A percentile compares a stretch with the other conserved stretches of the same genome.
phyloP scores from a whole-genome alignment of 2,113 vertebrate species.

The Ceyx cyanopectus region DNA sequence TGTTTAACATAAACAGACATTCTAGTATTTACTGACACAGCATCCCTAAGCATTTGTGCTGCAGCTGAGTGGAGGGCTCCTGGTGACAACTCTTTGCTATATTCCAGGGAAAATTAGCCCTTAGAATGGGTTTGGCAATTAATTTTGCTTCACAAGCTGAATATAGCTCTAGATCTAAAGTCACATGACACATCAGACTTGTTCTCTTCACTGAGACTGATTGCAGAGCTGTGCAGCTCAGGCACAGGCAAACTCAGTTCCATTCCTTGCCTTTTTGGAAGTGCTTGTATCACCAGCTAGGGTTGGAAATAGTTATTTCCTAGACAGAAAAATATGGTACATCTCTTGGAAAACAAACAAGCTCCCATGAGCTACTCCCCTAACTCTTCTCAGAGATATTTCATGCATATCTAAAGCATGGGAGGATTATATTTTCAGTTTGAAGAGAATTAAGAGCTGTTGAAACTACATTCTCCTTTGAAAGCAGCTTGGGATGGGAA shows the following conservation, averaged over 20 bases:
- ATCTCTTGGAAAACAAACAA: background rate
- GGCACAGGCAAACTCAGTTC: background rate
- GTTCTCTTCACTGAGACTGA: background rate
- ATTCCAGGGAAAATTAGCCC: background rate
- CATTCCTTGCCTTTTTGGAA: background rate
- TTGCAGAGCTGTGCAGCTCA: background rate
- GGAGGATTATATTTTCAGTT: background rate
- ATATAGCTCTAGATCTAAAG: background rate
- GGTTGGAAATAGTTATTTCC: background rate
- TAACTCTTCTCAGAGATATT: background rate
- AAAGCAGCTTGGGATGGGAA: background rate
- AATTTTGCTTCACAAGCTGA: background rate
- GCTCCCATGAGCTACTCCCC: rapidly evolving
- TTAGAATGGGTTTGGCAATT: background rate
- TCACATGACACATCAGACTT: background rate
- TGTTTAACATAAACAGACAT: background rate
- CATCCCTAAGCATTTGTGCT: background rate
- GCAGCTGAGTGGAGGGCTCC: background rate
- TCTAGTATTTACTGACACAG: background rate
- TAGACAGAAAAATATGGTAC: background rate
- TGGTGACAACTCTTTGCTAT: background rate
- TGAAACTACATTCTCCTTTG: background rate
- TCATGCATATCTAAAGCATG: background rate
- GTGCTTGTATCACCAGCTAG: background rate
- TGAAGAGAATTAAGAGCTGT: background rate